A percentile compares a stretch with the other conserved stretches of the same genome.
Evolutionary conservation across 30 jellyfish, hydroid and myxozoan genomes (phyloP).

Genomic region (Turritopsis rubra): DNA sequence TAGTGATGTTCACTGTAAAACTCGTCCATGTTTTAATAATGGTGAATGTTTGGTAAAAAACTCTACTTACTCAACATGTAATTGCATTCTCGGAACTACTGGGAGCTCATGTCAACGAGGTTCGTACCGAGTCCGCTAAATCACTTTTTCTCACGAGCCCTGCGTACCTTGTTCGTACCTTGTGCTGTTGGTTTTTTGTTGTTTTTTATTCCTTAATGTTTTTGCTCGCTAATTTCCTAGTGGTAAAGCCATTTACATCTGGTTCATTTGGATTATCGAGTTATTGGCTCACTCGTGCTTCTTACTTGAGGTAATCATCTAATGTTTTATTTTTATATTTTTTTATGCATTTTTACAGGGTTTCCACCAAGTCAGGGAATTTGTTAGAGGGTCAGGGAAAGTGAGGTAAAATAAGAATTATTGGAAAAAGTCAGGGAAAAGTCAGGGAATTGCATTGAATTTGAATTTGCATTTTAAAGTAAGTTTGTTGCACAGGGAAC

Average conservation of each 20-base stretch:
- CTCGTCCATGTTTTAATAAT: constrained; percentile 44
- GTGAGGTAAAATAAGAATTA: too few species aligned
- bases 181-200: too few species aligned
- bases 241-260: not conserved
- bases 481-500: too few species aligned
- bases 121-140: too few species aligned
- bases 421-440: too few species aligned
- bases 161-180: too few species aligned
- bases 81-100: constrained; percentile 51
- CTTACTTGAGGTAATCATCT: not conserved
- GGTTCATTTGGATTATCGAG: not conserved
- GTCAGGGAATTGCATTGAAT: too few species aligned
- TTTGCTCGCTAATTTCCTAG: not conserved
- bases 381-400: too few species aligned
- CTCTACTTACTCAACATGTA: constrained; percentile 34
- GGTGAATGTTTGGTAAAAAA: constrained; percentile 37
- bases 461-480: too few species aligned
- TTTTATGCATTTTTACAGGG: not conserved
- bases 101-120: constrained; percentile 61
- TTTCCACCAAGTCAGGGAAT: not conserved
- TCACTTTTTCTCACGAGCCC: too few species aligned
- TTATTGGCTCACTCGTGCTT: not conserved
- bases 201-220: too few species aligned
- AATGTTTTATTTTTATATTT: not conserved
- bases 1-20: constrained; percentile 25